A percentile compares a stretch with the other conserved stretches of the same genome.
phyloP scores from a whole-genome alignment of 2,888 invertebrate species.

The Cinara cedri region DNA sequence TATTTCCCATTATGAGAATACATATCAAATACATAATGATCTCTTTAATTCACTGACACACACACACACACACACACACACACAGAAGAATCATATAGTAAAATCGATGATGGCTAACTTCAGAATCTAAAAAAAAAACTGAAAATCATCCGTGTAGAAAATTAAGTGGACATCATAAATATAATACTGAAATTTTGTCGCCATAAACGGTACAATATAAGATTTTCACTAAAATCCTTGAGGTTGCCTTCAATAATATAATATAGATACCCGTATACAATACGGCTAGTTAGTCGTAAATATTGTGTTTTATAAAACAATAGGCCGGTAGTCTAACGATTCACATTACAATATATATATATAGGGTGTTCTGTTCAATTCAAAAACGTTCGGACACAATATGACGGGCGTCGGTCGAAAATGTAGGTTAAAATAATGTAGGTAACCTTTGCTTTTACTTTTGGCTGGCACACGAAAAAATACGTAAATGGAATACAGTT shows the following conservation, averaged over 20 bases:
- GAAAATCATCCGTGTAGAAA: no score
- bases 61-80: no score
- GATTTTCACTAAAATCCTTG: constrained; percentile 36
- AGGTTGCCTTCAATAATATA: constrained; percentile 9
- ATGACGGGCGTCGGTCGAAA: not conserved
- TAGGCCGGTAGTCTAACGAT: constrained; percentile 37
- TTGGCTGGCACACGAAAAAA: not conserved
- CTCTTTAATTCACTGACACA: no score
- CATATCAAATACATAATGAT: no score
- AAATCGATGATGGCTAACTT: no score
- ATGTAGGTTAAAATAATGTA: constrained; percentile 2
- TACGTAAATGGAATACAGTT: no score
- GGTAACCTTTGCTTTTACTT: not conserved
- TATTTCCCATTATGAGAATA: no score
- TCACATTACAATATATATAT: not conserved
- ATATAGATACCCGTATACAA: constrained; percentile 18
- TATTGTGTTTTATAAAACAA: constrained; percentile 45
- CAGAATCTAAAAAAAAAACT: no score
- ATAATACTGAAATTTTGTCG: no score
- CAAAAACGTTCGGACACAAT: constrained; percentile 23
- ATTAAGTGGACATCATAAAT: no score
- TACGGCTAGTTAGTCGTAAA: constrained; percentile 45
- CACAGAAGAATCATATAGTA: no score
- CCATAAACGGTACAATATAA: no score
- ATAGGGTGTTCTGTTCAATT: constrained; percentile 4